Percentiles rank a stretch among this genome's conserved stretches.
Conservation (phyloP, 2,113 vertebrate genomes). For the Athene cunicularia region DNA sequence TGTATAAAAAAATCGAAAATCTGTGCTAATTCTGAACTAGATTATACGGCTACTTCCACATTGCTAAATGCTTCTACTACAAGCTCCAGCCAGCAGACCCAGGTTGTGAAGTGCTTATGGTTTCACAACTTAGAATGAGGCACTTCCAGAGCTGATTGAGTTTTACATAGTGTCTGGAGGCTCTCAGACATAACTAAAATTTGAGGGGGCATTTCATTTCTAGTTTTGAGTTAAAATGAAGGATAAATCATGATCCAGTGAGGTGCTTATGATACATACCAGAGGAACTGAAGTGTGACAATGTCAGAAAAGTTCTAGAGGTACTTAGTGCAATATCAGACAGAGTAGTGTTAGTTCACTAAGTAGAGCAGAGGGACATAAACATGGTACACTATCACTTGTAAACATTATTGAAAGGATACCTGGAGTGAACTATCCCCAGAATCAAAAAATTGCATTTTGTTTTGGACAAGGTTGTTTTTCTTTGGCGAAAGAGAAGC, state of each 20-base stretch:
- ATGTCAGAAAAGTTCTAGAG: neutral
- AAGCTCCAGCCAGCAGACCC: neutral
- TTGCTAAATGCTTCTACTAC: neutral
- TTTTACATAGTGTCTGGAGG: neutral
- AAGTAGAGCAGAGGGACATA: neutral
- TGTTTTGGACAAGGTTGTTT: neutral
- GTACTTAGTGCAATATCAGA: neutral
- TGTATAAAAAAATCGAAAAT: neutral
- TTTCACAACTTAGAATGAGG: neutral
- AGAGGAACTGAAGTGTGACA: neutral
- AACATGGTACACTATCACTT: neutral
- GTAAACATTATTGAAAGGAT: neutral
- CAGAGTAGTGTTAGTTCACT: neutral
- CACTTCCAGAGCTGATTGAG: neutral
- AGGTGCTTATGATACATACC: neutral
- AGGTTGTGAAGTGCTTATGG: neutral
- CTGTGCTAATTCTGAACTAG: neutral
- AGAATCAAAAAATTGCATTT: neutral
- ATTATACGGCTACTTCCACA: neutral
- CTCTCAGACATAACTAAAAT: neutral
- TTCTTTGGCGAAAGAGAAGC: neutral
- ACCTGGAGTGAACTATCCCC: neutral
- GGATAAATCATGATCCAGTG: neutral
- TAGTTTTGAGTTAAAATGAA: neutral
- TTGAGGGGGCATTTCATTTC: neutral